Evolutionary conservation across 2,113 vertebrate genomes (phyloP).

Genomic region (Oncorhynchus clarkii): DNA sequence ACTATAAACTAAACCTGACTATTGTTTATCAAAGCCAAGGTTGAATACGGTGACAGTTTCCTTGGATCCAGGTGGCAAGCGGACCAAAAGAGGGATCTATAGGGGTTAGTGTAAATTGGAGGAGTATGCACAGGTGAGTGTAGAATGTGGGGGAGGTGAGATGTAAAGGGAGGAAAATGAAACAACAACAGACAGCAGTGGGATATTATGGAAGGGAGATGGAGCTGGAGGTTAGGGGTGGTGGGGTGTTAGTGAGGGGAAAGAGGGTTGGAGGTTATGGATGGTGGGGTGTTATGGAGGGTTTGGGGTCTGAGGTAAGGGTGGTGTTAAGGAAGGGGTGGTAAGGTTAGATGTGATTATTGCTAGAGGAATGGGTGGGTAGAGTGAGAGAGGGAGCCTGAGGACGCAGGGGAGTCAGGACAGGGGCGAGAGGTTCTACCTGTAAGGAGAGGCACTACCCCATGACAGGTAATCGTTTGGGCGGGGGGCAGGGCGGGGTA

Average conservation of each 20-base stretch:
- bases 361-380: not conserved
- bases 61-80: slow-evolving; percentile 38
- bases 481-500: slow-evolving; percentile 90
- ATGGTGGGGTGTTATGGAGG: not conserved
- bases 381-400: not conserved
- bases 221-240: slow-evolving; percentile 12
- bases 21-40: not conserved
- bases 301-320: not conserved
- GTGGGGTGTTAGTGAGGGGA: not conserved
- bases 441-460: slow-evolving; percentile 93
- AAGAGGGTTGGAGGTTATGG: not conserved
- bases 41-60: not conserved
- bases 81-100: slow-evolving; percentile 45
- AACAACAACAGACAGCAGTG: slow-evolving; percentile 51
- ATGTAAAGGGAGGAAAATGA: slow-evolving; percentile 58
- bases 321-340: not conserved
- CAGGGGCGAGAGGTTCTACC: slow-evolving; percentile 69
- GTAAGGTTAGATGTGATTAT: not conserved
- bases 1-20: not conserved
- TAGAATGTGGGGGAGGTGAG: not conserved
- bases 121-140: slow-evolving; percentile 43
- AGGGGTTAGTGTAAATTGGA: slow-evolving; percentile 28
- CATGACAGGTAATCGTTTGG: slow-evolving; percentile 97
- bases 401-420: too few relatives aligned
- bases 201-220: not conserved